Conservation (phyloP, 2,113 vertebrate species). For the Okapia johnstoni region DNA sequence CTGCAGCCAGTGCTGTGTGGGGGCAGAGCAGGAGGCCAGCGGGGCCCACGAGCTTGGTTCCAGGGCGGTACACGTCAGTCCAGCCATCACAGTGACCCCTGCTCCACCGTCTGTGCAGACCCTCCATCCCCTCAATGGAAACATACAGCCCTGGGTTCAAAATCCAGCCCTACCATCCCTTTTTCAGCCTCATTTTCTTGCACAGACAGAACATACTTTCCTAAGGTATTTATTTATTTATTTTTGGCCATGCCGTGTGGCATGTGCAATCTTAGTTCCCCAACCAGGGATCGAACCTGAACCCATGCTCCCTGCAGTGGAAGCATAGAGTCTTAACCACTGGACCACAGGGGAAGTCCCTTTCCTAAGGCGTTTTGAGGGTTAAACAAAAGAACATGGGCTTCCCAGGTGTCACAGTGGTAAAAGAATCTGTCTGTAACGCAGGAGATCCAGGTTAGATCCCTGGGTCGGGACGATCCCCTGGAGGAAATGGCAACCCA, state of each 20-base stretch:
- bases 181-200: neutral
- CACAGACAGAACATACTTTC: neutral
- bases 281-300: neutral
- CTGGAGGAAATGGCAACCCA: neutral
- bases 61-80: fast-evolving
- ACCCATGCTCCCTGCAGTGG: neutral
- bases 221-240: neutral
- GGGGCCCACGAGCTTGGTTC: fast-evolving
- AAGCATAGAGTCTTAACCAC: neutral
- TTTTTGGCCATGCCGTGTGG: neutral
- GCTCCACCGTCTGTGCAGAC: neutral
- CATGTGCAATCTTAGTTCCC: neutral
- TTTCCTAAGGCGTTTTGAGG: neutral
- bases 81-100: too few relatives aligned
- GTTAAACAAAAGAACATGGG: neutral
- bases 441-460: neutral
- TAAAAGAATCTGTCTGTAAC: neutral
- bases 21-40: fast-evolving
- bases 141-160: neutral
- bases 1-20: fast-evolving
- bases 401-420: neutral
- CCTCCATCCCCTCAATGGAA: fast-evolving
- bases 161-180: neutral
- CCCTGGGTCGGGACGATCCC: neutral
- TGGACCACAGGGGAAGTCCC: neutral